Evolutionary conservation across 2,113 vertebrate species (phyloP).

Genomic region (Siniperca chuatsi): DNA sequence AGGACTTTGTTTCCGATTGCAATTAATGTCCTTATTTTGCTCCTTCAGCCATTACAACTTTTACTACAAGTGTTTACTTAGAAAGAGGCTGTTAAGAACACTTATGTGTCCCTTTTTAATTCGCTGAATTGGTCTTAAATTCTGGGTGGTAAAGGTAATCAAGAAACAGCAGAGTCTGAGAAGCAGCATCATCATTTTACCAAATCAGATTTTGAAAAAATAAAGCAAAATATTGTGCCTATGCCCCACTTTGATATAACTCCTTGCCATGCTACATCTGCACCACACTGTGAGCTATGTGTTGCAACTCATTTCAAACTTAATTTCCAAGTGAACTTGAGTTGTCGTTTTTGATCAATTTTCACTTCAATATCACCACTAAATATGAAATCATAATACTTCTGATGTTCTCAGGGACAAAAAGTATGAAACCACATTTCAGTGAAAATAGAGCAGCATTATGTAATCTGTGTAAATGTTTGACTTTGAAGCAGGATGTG

Average conservation of each 20-base stretch:
- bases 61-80: background rate
- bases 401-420: background rate
- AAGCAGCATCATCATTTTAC: background rate
- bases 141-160: background rate
- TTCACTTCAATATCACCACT: too few relatives aligned
- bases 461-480: constrained; percentile 30
- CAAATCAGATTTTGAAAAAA: background rate
- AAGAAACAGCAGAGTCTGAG: background rate
- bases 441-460: background rate
- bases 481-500: background rate
- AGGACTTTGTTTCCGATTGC: background rate
- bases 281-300: background rate
- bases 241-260: background rate
- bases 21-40: background rate
- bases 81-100: background rate
- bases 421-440: rapidly evolving
- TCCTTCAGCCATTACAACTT: background rate
- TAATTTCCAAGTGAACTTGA: background rate
- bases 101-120: background rate
- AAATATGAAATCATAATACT: background rate
- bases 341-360: background rate
- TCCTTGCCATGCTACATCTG: background rate
- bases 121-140: background rate
- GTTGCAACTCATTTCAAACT: background rate
- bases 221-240: background rate